Base-by-base conservation (phyloP, 2,888 invertebrate genomes). In the Idaea straminata region DNA sequence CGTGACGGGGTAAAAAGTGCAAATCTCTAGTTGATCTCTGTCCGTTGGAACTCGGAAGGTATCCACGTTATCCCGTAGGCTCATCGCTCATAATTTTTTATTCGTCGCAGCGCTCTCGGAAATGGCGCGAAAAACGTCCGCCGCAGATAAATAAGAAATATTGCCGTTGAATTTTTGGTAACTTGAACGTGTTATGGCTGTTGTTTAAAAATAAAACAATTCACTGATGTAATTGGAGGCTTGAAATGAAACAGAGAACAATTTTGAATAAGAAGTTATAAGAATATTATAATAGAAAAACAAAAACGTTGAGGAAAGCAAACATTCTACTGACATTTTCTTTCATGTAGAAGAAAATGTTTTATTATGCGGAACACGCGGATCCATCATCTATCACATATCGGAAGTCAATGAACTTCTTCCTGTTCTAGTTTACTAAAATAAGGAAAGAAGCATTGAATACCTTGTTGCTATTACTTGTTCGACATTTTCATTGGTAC, bases 31-130 rank as follows among this genome's bases (percentile, higher is more conserved):
- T 77, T 80, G 79, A 81, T 81, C 81, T 76, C 75, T 75, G 77
- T 72, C 77, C 78, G 76, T 77, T 70, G 76, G 72, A 77, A 72
- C 70, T 70, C 71, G 76, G 72, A 77, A 72, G 70, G 70, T 66
- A 66, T 73, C 72, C 70, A 72, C 72, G 70, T 74, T 70, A 76
- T 71, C 69, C 71, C 63, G 68, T 64, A 69, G 74, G 65, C 71
- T 74, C 68, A 65, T 65, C 73, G 71, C 73, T 77, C 74, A 77
- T 81, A 81, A 79, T 80, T 83, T 82, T 78, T 81, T 81, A 78
- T 79, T 79, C 79, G 78, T 81, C 79, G 71, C 73, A 15, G 15
- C 35, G 62, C 61, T 57, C 58, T 61, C 62, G 67, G 64, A 70
- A 74, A 72, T 69, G 64, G 66, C 70, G 71, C 65, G 71, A 73